Conservation (phyloP, 2,113 vertebrate species). For the Hippocampus mohnikei region DNA sequence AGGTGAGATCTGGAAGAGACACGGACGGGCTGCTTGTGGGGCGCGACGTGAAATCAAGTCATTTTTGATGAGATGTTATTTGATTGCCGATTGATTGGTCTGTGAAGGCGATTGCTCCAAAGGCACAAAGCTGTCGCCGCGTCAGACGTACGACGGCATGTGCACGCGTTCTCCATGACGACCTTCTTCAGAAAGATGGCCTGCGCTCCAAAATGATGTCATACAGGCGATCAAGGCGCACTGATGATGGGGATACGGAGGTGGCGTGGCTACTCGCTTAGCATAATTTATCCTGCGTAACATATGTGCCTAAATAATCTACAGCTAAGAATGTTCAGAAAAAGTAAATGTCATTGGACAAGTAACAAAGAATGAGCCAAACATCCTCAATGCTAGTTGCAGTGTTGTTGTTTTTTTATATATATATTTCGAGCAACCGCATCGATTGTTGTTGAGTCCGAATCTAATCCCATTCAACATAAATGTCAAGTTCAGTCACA, state of each 20-base stretch:
- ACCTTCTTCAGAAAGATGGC: constrained; percentile 62
- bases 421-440: constrained; percentile 19
- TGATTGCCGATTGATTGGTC: constrained; percentile 69
- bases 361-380: background rate
- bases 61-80: constrained; percentile 67
- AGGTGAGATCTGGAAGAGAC: background rate
- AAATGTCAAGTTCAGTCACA: constrained; percentile 56
- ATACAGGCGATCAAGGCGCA: constrained; percentile 39
- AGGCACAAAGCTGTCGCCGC: constrained; percentile 60
- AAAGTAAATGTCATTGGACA: too few relatives aligned
- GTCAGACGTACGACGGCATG: constrained; percentile 53
- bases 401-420: background rate
- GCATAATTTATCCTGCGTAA: constrained; percentile 27
- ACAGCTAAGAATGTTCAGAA: too few relatives aligned
- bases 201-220: constrained; percentile 37
- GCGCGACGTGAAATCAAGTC: constrained; percentile 30
- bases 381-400: background rate
- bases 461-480: constrained; percentile 28
- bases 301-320: too few relatives aligned
- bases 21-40: constrained; percentile 8
- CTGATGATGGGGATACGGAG: constrained; percentile 22
- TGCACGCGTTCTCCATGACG: constrained; percentile 60
- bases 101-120: constrained; percentile 50
- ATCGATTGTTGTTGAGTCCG: constrained; percentile 21
- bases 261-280: constrained; percentile 28